Evolutionary conservation across 2,797 vertebrate species (phyloP).

Genomic region (Oreortyx pictus): DNA sequence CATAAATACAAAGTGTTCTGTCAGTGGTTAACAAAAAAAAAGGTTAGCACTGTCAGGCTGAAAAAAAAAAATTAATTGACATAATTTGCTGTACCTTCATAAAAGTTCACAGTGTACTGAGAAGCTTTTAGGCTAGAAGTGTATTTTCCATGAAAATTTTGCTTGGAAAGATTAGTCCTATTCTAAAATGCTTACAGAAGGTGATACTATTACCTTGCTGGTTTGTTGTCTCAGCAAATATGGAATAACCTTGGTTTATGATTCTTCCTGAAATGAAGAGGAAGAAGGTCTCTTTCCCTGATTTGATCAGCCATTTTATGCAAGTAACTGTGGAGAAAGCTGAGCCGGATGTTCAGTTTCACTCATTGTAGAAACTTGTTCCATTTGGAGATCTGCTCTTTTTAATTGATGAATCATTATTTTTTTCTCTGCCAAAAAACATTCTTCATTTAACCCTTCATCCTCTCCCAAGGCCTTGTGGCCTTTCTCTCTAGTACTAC

Average conservation of each 20-base stretch:
- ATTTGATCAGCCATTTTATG: background rate
- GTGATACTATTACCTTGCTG: background rate
- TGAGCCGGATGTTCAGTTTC: background rate
- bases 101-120: background rate
- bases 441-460: background rate
- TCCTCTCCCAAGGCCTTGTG: background rate
- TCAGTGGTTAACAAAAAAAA: background rate
- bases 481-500: background rate
- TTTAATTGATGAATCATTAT: background rate
- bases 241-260: background rate
- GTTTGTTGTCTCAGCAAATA: background rate
- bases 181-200: background rate
- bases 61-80: conserved; percentile 22
- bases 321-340: background rate
- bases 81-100: background rate
- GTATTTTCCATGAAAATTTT: background rate
- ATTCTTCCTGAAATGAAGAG: background rate
- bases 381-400: background rate
- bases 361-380: background rate
- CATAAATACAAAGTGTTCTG: background rate
- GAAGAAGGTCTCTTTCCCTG: background rate
- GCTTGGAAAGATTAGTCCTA: background rate
- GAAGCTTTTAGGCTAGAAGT: background rate
- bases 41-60: background rate
- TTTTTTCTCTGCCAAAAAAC: background rate